These are phyloP conservation scores for Oriolus oriolus DNA, from an alignment of 2,113 vertebrate genomes.

Conservation along the genomic window DNA sequence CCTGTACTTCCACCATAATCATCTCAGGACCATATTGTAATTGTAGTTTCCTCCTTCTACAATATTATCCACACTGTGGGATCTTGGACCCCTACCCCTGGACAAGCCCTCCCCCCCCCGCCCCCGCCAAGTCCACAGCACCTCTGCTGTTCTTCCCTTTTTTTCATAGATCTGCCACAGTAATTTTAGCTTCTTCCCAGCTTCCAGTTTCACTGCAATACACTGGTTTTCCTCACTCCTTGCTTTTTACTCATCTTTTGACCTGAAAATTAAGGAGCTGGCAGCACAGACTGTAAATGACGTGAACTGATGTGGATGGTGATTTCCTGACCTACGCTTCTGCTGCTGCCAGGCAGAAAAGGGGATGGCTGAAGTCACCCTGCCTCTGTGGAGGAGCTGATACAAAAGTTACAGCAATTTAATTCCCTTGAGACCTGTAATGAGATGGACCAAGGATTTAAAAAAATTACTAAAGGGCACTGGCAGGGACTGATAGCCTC, in stretches of 20 bases:
- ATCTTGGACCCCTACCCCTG: rapidly evolving
- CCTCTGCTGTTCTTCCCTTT: not conserved
- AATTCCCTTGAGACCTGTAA: not conserved
- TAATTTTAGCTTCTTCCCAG: not conserved
- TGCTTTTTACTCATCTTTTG: not conserved
- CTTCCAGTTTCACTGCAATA: not conserved
- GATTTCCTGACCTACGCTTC: not conserved
- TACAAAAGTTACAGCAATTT: not conserved
- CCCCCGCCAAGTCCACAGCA: not conserved
- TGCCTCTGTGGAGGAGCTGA: not conserved
- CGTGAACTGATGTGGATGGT: not conserved
- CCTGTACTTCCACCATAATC: not conserved
- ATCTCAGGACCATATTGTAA: not conserved
- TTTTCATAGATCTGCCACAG: not conserved
- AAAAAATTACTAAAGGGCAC: not conserved
- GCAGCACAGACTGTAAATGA: not conserved
- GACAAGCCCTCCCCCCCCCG: not conserved
- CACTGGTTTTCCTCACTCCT: not conserved
- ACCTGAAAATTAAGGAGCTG: not conserved
- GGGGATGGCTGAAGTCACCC: not conserved
- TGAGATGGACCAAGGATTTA: not conserved
- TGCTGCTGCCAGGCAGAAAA: not conserved
- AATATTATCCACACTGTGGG: rapidly evolving
- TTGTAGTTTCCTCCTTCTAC: not conserved
- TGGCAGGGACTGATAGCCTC: not conserved